Conservation (phyloP, 92 coral and sea anemone genomes). For the Porites divaricata region DNA sequence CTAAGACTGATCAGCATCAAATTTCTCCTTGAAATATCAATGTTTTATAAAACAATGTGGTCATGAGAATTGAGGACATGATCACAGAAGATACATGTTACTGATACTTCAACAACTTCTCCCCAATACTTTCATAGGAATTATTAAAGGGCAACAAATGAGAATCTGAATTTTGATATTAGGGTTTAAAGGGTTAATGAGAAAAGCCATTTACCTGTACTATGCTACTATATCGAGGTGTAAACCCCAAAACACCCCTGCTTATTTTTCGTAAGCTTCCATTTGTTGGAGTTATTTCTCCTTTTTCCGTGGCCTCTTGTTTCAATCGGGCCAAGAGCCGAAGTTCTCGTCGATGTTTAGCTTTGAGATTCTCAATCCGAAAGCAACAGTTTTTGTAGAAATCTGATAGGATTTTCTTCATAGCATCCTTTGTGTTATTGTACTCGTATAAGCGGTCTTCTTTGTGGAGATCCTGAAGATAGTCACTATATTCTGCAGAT, state of each 20-base stretch:
- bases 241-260: slow-evolving; percentile 4
- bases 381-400: slow-evolving; percentile 68
- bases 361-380: slow-evolving; percentile 53
- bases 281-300: neutral
- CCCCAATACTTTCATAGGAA: too few relatives aligned
- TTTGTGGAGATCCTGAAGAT: slow-evolving; percentile 17
- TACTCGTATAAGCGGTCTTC: slow-evolving; percentile 37
- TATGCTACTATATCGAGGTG: slow-evolving; percentile 20
- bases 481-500: slow-evolving; percentile 66
- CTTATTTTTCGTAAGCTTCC: neutral
- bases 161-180: neutral
- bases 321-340: slow-evolving; percentile 65
- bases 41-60: too few relatives aligned
- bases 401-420: slow-evolving; percentile 63
- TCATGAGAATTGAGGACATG: too few relatives aligned
- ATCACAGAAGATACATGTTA: too few relatives aligned
- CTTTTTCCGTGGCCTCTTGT: slow-evolving; percentile 62
- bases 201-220: slow-evolving; percentile 22
- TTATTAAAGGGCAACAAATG: too few relatives aligned
- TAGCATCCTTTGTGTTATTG: slow-evolving; percentile 53
- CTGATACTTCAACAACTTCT: too few relatives aligned
- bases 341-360: slow-evolving; percentile 72
- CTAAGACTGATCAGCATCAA: too few relatives aligned
- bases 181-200: neutral
- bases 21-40: too few relatives aligned